Conservation (phyloP, 2,113 vertebrate species). For the Butastur rufipennis region DNA sequence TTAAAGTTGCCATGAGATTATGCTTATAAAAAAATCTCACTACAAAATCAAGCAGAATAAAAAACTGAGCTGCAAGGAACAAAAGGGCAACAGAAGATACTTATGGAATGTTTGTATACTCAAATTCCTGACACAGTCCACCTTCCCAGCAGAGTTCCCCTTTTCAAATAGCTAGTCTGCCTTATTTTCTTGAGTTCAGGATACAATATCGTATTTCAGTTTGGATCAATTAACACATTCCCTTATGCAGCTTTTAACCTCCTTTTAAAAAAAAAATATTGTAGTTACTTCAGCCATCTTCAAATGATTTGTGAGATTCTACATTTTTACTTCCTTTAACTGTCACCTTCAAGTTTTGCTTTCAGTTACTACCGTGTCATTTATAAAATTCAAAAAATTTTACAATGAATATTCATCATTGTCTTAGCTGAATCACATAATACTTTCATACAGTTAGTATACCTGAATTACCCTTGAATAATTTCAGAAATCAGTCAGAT, state of each 20-base stretch:
- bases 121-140: neutral
- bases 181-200: neutral
- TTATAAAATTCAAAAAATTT: neutral
- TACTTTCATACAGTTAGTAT: neutral
- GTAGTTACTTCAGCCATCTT: neutral
- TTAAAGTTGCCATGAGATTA: neutral
- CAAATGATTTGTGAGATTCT: neutral
- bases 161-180: neutral
- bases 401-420: neutral
- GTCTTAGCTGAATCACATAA: neutral
- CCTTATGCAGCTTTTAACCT: neutral
- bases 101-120: neutral
- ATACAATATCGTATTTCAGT: neutral
- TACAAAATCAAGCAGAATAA: neutral
- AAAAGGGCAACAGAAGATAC: neutral
- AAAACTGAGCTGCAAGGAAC: neutral
- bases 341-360: neutral
- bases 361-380: neutral
- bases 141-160: neutral
- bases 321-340: neutral
- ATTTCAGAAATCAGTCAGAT: neutral
- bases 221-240: neutral
- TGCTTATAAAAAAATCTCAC: neutral
- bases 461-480: neutral
- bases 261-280: fast-evolving